phyloP scores from a whole-genome alignment of 2,888 invertebrate genomes.

The Caenorhabditis sp. region DNA sequence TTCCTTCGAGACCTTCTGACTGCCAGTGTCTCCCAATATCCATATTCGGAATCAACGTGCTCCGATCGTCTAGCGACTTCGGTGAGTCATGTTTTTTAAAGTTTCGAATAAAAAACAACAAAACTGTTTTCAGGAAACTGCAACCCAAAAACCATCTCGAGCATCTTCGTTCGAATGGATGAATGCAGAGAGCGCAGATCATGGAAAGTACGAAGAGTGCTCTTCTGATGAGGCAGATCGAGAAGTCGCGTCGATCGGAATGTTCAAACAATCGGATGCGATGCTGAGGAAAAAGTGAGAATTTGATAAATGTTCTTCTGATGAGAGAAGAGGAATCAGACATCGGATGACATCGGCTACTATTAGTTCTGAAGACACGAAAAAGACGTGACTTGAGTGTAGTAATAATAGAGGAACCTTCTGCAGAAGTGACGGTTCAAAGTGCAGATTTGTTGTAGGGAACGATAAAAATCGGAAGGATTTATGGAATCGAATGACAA shows the following conservation, averaged over 20 bases:
- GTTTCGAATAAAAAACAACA: background rate
- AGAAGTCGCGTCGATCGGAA: constrained; percentile 68
- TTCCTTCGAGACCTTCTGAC: constrained; percentile 47
- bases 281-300: constrained; percentile 49
- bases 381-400: constrained; percentile 6
- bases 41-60: constrained; percentile 44
- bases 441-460: background rate
- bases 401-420: constrained; percentile 11
- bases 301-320: background rate
- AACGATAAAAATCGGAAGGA: background rate
- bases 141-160: constrained; percentile 64
- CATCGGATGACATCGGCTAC: constrained; percentile 1
- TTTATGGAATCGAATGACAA: background rate
- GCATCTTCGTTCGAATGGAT: constrained; percentile 76
- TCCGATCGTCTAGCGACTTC: constrained; percentile 42
- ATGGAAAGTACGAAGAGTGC: constrained; percentile 52
- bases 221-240: constrained; percentile 73
- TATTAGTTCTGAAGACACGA: constrained; percentile 14
- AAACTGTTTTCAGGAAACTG: constrained; percentile 29
- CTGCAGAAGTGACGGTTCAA: constrained; percentile 1
- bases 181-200: constrained; percentile 43
- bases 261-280: constrained; percentile 32
- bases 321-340: constrained; percentile 27
- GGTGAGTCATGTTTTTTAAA: constrained; percentile 9
- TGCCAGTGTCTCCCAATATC: constrained; percentile 43